These are phyloP conservation scores for Hylia prasina DNA, from an alignment of 2,113 vertebrate species.

Conservation along the genomic window DNA sequence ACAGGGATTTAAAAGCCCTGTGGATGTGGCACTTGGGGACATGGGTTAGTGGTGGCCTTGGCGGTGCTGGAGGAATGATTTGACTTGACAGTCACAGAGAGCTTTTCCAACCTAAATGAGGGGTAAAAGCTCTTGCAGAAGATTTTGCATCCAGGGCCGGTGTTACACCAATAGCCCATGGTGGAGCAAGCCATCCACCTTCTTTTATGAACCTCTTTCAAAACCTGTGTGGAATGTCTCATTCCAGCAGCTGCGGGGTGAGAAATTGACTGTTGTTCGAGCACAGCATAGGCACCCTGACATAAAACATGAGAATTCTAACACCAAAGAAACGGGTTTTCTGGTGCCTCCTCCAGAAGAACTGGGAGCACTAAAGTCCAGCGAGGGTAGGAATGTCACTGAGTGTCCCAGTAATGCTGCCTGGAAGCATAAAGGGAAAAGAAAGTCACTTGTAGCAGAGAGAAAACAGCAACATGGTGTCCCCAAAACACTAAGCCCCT, in stretches of 20 bases:
- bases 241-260: fast-evolving
- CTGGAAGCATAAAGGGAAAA: background rate
- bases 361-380: background rate
- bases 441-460: background rate
- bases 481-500: background rate
- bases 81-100: background rate
- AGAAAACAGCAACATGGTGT: background rate
- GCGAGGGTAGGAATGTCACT: fast-evolving
- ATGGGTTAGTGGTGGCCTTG: background rate
- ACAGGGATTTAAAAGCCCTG: background rate
- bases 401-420: background rate
- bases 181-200: fast-evolving
- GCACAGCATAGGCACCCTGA: fast-evolving
- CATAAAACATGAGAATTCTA: background rate
- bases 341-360: background rate
- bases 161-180: fast-evolving
- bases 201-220: background rate
- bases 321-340: background rate
- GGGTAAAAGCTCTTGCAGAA: background rate
- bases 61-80: background rate
- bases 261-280: fast-evolving
- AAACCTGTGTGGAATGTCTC: fast-evolving
- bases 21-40: background rate
- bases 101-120: background rate
- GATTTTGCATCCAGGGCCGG: fast-evolving